A percentile compares a stretch with the other conserved stretches of the same genome.
phyloP scores from a whole-genome alignment of 2,113 vertebrate species.

The Arizona elegans region DNA sequence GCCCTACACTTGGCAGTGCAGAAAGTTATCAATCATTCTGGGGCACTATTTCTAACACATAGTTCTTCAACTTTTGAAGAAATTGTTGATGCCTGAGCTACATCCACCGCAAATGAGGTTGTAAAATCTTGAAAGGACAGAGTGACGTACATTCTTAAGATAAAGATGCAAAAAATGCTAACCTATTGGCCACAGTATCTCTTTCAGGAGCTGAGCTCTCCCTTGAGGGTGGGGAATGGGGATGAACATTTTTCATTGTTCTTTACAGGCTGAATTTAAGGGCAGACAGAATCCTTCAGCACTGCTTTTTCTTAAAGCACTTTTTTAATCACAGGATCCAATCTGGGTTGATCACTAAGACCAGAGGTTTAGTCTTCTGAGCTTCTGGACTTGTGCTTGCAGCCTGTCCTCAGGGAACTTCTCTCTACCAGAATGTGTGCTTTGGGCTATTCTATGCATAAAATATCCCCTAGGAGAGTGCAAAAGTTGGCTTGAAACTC shows the following conservation, averaged over 20 bases:
- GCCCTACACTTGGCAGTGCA: background rate
- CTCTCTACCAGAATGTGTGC: too few relatives aligned
- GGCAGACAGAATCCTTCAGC: background rate
- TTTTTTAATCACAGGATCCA: too few relatives aligned
- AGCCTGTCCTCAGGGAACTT: too few relatives aligned
- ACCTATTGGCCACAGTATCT: background rate
- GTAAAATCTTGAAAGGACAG: background rate
- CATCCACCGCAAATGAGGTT: too few relatives aligned
- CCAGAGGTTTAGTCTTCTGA: too few relatives aligned
- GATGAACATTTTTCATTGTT: background rate
- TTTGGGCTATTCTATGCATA: too few relatives aligned
- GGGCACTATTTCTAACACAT: background rate
- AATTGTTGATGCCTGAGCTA: background rate
- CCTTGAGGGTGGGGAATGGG: background rate
- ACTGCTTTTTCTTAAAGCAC: background rate
- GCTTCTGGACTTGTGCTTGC: too few relatives aligned
- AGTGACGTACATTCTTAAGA: background rate
- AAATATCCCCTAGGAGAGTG: too few relatives aligned
- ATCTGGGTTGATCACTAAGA: too few relatives aligned
- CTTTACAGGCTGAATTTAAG: background rate
- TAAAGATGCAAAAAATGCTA: background rate
- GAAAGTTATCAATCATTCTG: constrained; percentile 19
- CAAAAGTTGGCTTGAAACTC: too few relatives aligned
- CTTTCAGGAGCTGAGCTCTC: background rate
- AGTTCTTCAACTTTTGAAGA: constrained; percentile 1